A percentile compares a stretch with the other conserved stretches of the same genome.
Conservation (phyloP, 2,888 invertebrate genomes). For the Ichneumoninae sp. region DNA sequence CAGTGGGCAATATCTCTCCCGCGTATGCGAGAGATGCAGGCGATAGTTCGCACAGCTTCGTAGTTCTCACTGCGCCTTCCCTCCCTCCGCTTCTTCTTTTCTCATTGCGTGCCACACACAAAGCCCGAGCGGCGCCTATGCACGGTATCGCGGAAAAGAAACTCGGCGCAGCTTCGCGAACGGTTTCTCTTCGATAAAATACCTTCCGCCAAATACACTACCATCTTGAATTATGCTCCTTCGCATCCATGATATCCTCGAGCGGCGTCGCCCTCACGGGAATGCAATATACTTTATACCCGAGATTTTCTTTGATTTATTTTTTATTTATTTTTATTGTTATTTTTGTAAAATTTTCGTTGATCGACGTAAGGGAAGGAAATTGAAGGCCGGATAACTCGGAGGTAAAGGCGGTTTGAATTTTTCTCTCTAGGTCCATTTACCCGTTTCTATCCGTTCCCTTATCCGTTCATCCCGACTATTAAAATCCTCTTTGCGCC, state of each 20-base stretch:
- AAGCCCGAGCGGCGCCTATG: not conserved
- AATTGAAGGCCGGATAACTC: not conserved
- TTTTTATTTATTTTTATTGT: not conserved
- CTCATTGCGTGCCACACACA: constrained; percentile 1
- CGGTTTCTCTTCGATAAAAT: constrained; percentile 42
- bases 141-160: constrained; percentile 35
- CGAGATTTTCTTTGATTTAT: not conserved
- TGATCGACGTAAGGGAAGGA: not conserved
- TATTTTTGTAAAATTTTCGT: not conserved
- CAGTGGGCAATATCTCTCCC: constrained; percentile 54
- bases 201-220: constrained; percentile 26
- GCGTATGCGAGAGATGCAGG: constrained; percentile 39
- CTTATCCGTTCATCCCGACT: not conserved
- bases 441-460: not conserved
- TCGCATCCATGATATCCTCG: constrained; percentile 12
- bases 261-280: not conserved
- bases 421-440: not conserved
- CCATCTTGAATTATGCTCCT: constrained; percentile 23
- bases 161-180: constrained; percentile 16
- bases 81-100: constrained; percentile 5
- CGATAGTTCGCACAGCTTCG: constrained; percentile 44
- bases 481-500: constrained; percentile 10
- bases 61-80: constrained; percentile 35
- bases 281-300: not conserved
- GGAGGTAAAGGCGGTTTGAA: not conserved